Percentiles rank a stretch among this genome's conserved stretches.
Conservation (phyloP, 2,888 invertebrate species). For the Chalcosyrphus nemorum region DNA sequence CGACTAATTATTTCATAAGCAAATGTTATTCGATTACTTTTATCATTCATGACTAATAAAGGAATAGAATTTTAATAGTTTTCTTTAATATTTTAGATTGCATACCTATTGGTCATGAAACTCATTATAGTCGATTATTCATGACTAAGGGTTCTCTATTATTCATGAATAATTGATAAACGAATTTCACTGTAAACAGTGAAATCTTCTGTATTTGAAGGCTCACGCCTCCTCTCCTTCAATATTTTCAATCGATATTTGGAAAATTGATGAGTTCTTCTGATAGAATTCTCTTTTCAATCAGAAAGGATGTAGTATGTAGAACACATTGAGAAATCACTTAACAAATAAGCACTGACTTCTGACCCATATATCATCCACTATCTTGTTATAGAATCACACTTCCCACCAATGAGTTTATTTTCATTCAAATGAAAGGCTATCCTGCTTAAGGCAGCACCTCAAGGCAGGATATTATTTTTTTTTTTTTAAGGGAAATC, state of each 20-base stretch:
- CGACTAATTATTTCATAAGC: neutral
- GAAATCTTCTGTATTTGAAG: too few species aligned
- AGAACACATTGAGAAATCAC: slow-evolving; percentile 25
- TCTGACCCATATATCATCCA: slow-evolving; percentile 50
- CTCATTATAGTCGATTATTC: too few species aligned
- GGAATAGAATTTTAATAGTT: too few species aligned
- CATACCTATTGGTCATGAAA: too few species aligned
- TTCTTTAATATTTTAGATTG: too few species aligned
- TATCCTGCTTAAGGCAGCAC: neutral
- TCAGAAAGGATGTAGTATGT: slow-evolving; percentile 10
- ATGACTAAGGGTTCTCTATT: too few species aligned
- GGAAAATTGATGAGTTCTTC: too few species aligned
- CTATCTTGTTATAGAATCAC: neutral
- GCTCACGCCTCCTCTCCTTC: too few species aligned
- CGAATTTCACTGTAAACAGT: too few species aligned
- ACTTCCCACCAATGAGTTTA: neutral
- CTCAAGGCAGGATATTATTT: neutral
- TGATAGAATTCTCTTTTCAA: slow-evolving; percentile 3
- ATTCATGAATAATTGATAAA: too few species aligned
- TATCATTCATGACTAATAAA: too few species aligned
- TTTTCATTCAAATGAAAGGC: slow-evolving; percentile 25
- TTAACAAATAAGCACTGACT: slow-evolving; percentile 46
- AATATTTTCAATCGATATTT: neutral
- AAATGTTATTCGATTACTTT: too few species aligned
- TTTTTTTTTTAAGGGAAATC: neutral